These are phyloP conservation scores for Tachina grossa DNA, from an alignment of 2,888 invertebrate species.

Conservation along the genomic window DNA sequence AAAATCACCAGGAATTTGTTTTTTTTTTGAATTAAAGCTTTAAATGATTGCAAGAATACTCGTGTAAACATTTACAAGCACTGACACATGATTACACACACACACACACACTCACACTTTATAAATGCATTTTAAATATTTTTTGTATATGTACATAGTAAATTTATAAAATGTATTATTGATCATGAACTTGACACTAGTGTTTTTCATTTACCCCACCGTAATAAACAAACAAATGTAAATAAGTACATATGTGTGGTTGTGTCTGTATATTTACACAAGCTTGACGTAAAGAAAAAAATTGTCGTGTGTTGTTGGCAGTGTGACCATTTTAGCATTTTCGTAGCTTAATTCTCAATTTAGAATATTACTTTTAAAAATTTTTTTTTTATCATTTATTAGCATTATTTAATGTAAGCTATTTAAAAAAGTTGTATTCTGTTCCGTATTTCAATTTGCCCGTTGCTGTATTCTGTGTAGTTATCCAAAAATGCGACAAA, in stretches of 20 bases:
- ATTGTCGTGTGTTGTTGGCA: no score
- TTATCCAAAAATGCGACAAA: no score
- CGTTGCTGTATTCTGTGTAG: no score
- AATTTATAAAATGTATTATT: conserved; percentile 8
- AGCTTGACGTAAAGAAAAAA: background rate
- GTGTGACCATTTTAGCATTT: no score
- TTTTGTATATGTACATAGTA: background rate
- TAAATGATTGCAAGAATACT: background rate
- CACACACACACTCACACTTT: background rate
- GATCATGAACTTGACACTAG: conserved; percentile 65
- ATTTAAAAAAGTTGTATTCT: no score
- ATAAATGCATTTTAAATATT: background rate
- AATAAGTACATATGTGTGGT: background rate
- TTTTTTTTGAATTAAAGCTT: conserved; percentile 27
- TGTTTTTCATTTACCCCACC: conserved; percentile 1
- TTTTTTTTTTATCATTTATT: no score
- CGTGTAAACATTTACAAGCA: background rate
- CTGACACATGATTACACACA: background rate
- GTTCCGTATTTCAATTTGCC: no score
- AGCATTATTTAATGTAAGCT: no score
- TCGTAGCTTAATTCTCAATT: no score
- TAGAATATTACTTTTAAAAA: no score
- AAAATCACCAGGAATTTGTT: background rate
- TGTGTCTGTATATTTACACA: background rate
- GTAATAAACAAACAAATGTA: no score